A percentile compares a stretch with the other conserved stretches of the same genome.
Conservation (phyloP, 2,113 vertebrate species). For the Crotalus helleri region DNA sequence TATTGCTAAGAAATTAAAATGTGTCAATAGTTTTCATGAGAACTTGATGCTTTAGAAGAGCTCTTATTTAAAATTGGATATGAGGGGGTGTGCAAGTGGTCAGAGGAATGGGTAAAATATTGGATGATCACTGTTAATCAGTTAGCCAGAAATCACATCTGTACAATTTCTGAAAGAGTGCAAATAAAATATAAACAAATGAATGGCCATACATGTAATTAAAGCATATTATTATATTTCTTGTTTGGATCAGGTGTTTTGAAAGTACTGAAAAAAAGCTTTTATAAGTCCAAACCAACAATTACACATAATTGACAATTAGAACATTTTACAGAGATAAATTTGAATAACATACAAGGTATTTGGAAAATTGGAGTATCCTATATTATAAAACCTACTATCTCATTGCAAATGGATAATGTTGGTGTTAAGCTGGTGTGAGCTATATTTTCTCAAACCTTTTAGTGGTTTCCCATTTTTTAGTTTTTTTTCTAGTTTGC, state of each 20-base stretch:
- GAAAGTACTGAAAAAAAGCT: neutral
- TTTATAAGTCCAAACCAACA: neutral
- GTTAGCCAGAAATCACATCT: neutral
- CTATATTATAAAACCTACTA: neutral
- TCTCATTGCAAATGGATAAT: neutral
- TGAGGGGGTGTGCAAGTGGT: fast-evolving
- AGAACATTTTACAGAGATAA: neutral
- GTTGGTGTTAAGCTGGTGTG: neutral
- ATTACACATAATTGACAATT: neutral
- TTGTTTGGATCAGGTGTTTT: neutral
- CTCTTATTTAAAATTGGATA: neutral
- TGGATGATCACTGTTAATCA: neutral
- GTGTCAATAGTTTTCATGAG: neutral
- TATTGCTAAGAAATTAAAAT: neutral
- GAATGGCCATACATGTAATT: neutral
- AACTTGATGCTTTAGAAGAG: neutral
- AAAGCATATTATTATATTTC: neutral
- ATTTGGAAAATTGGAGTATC: neutral
- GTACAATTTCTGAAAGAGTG: neutral
- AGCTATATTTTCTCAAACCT: neutral
- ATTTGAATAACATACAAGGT: neutral
- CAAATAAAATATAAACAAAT: neutral
- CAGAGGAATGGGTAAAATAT: neutral
- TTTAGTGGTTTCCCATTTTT: neutral
- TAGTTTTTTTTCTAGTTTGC: neutral